Conservation (phyloP, 2,113 vertebrate species). For the Pachycephala philippinensis region DNA sequence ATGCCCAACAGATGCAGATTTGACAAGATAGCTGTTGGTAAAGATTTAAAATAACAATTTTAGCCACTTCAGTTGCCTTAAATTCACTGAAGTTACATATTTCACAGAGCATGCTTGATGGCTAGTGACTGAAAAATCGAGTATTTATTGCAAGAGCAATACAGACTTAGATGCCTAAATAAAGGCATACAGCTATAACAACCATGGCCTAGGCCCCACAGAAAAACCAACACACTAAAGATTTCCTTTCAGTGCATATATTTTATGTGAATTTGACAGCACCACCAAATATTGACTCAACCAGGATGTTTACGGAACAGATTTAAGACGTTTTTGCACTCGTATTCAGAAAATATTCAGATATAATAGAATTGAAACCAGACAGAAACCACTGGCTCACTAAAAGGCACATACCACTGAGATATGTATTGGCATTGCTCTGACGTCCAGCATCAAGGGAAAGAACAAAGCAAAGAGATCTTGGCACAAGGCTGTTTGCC, state of each 20-base stretch:
- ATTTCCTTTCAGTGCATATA: neutral
- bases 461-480: neutral
- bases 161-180: neutral
- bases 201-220: neutral
- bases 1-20: neutral
- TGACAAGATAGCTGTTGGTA: neutral
- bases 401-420: neutral
- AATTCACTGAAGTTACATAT: neutral
- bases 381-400: neutral
- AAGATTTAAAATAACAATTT: neutral
- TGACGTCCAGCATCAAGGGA: neutral
- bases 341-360: neutral
- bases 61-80: neutral
- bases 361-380: neutral
- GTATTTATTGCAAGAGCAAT: neutral
- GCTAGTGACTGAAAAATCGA: neutral
- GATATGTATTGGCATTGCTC: rapidly evolving
- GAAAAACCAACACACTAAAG: neutral
- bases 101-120: neutral
- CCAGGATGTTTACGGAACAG: neutral
- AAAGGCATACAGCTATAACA: neutral
- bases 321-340: neutral
- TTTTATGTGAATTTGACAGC: neutral
- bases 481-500: neutral
- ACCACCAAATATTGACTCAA: neutral